Conservation (phyloP, 2,797 vertebrate genomes). For the Dicrostonyx torquatus region DNA sequence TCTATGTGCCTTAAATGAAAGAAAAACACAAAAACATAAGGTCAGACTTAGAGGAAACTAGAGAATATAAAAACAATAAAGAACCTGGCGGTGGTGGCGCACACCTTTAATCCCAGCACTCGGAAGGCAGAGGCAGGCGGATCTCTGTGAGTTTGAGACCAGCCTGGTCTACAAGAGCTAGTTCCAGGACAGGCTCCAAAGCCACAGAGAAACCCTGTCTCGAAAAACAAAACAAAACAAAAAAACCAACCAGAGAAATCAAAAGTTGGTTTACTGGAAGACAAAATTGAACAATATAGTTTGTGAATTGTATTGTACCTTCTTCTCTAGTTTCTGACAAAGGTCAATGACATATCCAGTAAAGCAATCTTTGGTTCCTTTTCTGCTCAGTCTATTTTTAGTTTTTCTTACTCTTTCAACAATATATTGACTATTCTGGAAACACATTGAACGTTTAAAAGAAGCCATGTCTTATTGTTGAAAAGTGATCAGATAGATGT, state of each 20-base stretch:
- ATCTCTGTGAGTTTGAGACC: too few relatives aligned
- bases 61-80: background rate
- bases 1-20: background rate
- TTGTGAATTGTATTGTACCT: background rate
- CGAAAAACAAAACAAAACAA: too few relatives aligned
- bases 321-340: background rate
- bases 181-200: too few relatives aligned
- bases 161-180: too few relatives aligned
- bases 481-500: background rate
- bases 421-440: background rate
- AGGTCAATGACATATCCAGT: background rate
- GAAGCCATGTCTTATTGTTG: background rate
- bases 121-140: too few relatives aligned
- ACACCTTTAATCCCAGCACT: too few relatives aligned
- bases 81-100: too few relatives aligned
- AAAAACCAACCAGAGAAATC: too few relatives aligned
- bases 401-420: background rate
- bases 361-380: background rate
- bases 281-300: background rate
- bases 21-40: background rate
- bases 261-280: background rate
- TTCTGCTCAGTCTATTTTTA: background rate
- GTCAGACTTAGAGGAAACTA: background rate
- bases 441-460: background rate
- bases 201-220: too few relatives aligned